Base-by-base conservation (phyloP, 1,140 invertebrate genomes). In the Prorops nasuta region DNA sequence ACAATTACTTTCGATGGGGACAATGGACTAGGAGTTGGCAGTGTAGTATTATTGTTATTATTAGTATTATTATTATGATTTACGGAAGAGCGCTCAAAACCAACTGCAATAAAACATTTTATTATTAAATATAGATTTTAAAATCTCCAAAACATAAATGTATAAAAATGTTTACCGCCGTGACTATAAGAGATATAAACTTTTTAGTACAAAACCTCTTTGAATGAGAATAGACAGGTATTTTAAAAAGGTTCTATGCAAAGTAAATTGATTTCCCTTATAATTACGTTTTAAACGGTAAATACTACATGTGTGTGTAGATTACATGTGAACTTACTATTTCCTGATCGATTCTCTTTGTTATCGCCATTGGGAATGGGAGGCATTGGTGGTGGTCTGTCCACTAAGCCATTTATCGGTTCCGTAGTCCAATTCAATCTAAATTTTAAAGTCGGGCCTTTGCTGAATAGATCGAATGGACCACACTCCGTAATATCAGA, bases 391-490 rank as follows among this genome's bases (percentile, higher is more conserved):
- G 58, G 14, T 22, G 84, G 83, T 60, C 83, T 78, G 58, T 87
- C 86, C n/a, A 92, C 88, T 16, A 84, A 66, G 22, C 82, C 83
- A 36, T 82, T 84, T 32, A 84, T 82, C 1, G 86, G 81, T 57
- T 90, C 87, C 41, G 84, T 85, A 43, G 87, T 87, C 90, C 92
- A 94, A 56, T 83, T 84, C 32, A 96, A 72, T 61, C 87, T 84
- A 63, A 95, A 88, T 74, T 94, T 94, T 4, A 96, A 76, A 38
- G 87, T 87, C 1, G 92, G 90, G 58, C 85, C 82, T 53, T 87
- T 83, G 72, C 85, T 84, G 52, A 89, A 88, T 40, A 84, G 79
- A 58, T 89, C 86, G 58, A 89, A 86, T 37, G 85, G 84, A 37
- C 67, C 72, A 56, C 79, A 80, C 28, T 81, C 82, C 71, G 82